phyloP scores from a whole-genome alignment of 2,797 vertebrate genomes.

The Atherinosoma microstoma region DNA sequence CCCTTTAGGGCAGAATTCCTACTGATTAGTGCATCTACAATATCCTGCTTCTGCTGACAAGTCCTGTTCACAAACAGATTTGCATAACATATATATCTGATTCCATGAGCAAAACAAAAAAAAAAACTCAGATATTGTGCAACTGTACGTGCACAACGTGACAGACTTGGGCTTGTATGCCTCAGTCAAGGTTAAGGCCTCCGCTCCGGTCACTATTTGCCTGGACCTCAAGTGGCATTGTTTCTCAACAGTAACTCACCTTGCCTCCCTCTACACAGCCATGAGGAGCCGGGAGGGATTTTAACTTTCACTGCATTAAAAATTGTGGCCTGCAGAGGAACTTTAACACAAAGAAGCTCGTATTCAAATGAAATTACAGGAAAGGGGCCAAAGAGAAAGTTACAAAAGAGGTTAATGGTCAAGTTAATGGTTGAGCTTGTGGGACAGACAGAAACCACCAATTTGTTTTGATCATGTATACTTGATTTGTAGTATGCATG shows the following conservation, averaged over 20 bases:
- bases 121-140: background rate
- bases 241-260: slow-evolving; percentile 2
- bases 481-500: too few species aligned
- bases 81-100: background rate
- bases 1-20: too few species aligned
- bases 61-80: too few species aligned
- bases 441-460: background rate
- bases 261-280: background rate
- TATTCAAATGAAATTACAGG: too few species aligned
- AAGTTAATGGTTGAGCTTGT: background rate
- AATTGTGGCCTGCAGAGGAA: too few species aligned
- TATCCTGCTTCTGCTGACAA: too few species aligned
- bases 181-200: slow-evolving; percentile 33
- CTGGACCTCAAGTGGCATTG: background rate
- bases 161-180: background rate
- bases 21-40: too few species aligned
- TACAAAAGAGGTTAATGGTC: background rate
- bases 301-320: too few species aligned
- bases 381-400: background rate
- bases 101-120: background rate
- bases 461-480: too few species aligned
- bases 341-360: too few species aligned
- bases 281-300: too few species aligned
- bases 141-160: slow-evolving; percentile 27
- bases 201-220: background rate